Evolutionary conservation across 2,113 vertebrate genomes (phyloP), one percentile per base, ranked within the genome.

Genomic region (Pomatostomus ruficeps): DNA sequence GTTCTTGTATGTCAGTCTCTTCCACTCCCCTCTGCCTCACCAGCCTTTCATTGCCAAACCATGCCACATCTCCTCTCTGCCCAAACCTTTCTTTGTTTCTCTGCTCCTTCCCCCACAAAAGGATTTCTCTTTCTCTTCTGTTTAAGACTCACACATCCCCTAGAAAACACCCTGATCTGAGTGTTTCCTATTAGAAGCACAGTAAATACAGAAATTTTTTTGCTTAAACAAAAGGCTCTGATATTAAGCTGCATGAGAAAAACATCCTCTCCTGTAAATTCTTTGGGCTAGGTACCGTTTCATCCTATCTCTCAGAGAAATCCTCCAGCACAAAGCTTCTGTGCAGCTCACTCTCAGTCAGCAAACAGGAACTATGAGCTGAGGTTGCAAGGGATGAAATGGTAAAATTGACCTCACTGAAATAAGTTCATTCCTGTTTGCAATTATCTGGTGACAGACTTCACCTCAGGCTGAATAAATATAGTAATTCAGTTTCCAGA

Each of bases 401-500:
- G 0, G 40, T 82, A 88, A 93, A 94, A 89, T 74, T 95, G 95
- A 97, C 93, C 87, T 85, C 95, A 85, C 81, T 91, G 77, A 87
- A 82, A 82, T 65, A 87, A 94, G 84, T 95, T 97, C 89, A 88
- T 96, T 95, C 94, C 77, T 74, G 22, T 91, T 95, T 89, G 87
- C 94, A 95, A 89, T 95, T 95, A 95, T 91, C 89, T 92, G 89
- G 89, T 93, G 93, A 91, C 84, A 94, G 93, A 82, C 87, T 95
- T 96, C 87, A 95, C 87, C 89, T 95, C 87, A 52, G 80, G 89
- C 89, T 95, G 94, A 96, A 93, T 79, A 96, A 96, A 96, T 95
- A 95, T 61, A 95, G 93, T 73, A 92, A 80, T 91, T 94, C 62
- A 88, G 81, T 94, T 92, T 92, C 74, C 85, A 78, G 66, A 97